Evolutionary conservation across 2,888 invertebrate species (phyloP), one percentile per base, ranked within the genome.

Genomic region (Drosophila heteroneura): DNA sequence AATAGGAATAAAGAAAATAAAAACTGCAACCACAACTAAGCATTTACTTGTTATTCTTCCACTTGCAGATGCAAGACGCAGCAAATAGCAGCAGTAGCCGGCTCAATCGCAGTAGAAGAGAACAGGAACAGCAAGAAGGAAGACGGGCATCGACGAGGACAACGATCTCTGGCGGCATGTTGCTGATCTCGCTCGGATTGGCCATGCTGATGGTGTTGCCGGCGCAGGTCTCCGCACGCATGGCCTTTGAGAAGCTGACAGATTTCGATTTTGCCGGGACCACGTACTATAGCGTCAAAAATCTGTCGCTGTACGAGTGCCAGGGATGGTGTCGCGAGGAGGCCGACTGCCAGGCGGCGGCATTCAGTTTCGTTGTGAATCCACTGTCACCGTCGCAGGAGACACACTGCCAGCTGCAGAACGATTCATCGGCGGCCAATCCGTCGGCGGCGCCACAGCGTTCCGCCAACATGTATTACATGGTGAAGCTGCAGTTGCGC

Each of bases 301-400:
- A 98, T 94, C 95, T 98, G 52, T 97, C 98, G 22, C 94, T 98
- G 56, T 98, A 97, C 94, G 98, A 98, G 94, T 98, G 98, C 93
- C 98, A 98, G 93, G 98, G 98, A 39, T 98, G 98, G 98, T 98
- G 98, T 93, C 95, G 98, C 59, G 98, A 98, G 92, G 98, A 98
- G 90, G 96, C 96, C 0, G 97, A 98, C 91, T 98, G 98, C 91
- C 97, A 97, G 91, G 98, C 98, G 3, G 98, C 98, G 7, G 97
- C 97, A 5, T 98, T 98, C 93, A 98, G 98, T 94, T 98, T 98
- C 93, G 98, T 98, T 47, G 95, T 98, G 74, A 98, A 98, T 93
- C 98, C 98, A 12, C 93, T 98, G 91, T 97, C 98, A 74, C 98
- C 98, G 2, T 96, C 97, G 67, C 98, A 98, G 94, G 98, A 98